phyloP scores from a whole-genome alignment of 2,888 invertebrate species.

The Desoria tigrina region DNA sequence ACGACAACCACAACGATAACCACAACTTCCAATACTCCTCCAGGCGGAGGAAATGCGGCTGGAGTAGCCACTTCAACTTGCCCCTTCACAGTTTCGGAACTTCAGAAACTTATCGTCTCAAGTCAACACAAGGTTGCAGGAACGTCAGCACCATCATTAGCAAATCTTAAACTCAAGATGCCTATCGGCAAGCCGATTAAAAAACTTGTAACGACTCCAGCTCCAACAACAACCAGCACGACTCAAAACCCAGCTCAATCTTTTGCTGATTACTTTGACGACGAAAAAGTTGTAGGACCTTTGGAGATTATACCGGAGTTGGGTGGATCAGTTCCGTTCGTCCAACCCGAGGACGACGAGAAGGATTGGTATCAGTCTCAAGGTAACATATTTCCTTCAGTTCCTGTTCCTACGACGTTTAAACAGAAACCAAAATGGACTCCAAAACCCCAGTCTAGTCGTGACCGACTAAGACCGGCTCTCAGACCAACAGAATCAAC shows the following conservation, averaged over 20 bases:
- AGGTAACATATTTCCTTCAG: not conserved
- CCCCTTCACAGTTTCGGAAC: constrained; percentile 23
- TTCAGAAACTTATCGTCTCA: constrained; percentile 2
- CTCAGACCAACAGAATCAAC: not conserved
- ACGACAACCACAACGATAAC: constrained; percentile 35
- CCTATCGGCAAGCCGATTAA: not conserved
- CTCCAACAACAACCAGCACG: constrained; percentile 14
- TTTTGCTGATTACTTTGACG: not conserved
- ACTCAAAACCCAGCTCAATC: constrained; percentile 1
- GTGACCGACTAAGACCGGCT: not conserved
- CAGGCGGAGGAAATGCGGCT: constrained; percentile 6
- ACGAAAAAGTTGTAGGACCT: not conserved
- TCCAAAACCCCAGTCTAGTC: not conserved
- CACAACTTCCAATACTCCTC: constrained; percentile 23
- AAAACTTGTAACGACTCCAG: not conserved
- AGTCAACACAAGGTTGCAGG: not conserved
- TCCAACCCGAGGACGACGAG: constrained; percentile 2
- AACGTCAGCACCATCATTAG: not conserved
- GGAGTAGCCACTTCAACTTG: constrained; percentile 13
- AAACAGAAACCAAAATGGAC: not conserved
- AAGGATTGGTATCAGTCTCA: not conserved
- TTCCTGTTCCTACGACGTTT: not conserved
- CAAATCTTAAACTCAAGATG: not conserved
- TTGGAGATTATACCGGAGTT: not conserved
- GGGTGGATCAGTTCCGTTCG: not conserved